phyloP scores from a whole-genome alignment of 2,113 vertebrate species.

The Sitta europaea region DNA sequence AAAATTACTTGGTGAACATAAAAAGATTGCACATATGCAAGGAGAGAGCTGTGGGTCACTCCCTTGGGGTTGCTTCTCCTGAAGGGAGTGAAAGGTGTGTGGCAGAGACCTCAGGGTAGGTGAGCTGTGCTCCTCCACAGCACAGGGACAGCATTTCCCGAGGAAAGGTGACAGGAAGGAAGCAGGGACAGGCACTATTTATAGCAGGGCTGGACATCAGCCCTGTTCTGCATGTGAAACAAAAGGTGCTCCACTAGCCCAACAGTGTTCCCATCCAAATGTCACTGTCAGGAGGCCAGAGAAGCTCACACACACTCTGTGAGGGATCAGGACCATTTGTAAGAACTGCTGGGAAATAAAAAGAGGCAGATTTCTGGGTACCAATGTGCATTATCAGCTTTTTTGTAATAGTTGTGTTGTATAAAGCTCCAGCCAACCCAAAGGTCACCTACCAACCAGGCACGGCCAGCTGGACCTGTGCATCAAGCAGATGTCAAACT shows the following conservation, averaged over 20 bases:
- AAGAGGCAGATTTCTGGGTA: background rate
- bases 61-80: background rate
- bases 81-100: background rate
- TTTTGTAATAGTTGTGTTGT: background rate
- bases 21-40: rapidly evolving
- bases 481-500: rapidly evolving
- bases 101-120: background rate
- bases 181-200: background rate
- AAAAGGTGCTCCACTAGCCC: background rate
- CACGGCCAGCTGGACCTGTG: background rate
- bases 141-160: background rate
- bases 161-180: conserved; percentile 9
- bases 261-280: background rate
- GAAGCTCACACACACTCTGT: rapidly evolving
- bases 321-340: rapidly evolving
- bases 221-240: background rate
- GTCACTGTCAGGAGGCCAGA: background rate
- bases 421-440: background rate
- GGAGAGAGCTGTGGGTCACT: background rate
- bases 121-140: background rate
- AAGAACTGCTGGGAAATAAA: background rate
- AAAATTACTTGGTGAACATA: rapidly evolving
- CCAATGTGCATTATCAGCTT: background rate
- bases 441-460: background rate
- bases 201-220: background rate